Base-by-base conservation (phyloP, 2,888 invertebrate genomes). In the Plebejus anna region DNA sequence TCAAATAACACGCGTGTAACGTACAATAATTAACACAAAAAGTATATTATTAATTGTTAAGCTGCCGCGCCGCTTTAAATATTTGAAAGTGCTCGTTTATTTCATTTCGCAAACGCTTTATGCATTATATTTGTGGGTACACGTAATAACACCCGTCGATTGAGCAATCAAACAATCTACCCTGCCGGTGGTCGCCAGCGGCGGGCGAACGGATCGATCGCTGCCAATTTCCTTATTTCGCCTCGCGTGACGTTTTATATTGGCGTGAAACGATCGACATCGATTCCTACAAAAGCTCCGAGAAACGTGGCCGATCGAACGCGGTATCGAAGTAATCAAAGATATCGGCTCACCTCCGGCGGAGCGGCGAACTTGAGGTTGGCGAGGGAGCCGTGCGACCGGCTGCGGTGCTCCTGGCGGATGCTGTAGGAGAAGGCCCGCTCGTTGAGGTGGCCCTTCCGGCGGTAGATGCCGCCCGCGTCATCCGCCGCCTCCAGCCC, bases 341-440 rank as follows among this genome's bases (percentile, higher is more conserved):
- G 51, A 75, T 71, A 7, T 78, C 16, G 55, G 55, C 93, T 91
- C 81, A 94, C 94, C 90, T 94, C 94, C 71, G 94, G 94, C 80
- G 97, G 97, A 81, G 96, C 96, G 82, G 97, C 97, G 90, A 98
- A 98, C 87, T 98, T 98, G 79, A 98, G 94, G 87, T 98, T 98
- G 79, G 98, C 98, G 87, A 98, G 94, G 78, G 98, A 98, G 78
- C 98, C 98, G 89, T 98, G 98, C 84, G 98, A 98, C 79, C 98
- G 95, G 87, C 98, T 98, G 81, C 98, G 95, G 87, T 98, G 98
- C 88, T 98, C 98, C 88, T 98, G 98, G 77, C 98, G 94, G 85
- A 98, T 98, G 82, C 98, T 98, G 91, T 98, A 98, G 77, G 98
- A 98, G 87, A 98, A 98, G 38, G 98, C 98, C 76, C 98, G 94